Evolutionary conservation across 2,113 vertebrate genomes (phyloP).

Genomic region (Rhabdornis inornatus): DNA sequence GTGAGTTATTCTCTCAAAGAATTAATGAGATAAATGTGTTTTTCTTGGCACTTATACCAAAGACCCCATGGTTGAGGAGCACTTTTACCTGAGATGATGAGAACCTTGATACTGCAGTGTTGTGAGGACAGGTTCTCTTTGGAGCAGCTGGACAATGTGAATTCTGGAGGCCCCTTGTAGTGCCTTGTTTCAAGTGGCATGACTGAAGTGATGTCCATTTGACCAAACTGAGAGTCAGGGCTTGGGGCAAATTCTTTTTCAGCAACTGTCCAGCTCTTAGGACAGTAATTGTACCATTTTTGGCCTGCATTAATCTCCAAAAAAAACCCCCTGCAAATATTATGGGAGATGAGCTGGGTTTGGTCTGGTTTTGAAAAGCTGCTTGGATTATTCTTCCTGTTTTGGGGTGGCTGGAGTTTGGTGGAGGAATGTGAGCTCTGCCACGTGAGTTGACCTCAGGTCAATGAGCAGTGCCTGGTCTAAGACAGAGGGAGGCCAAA

Average conservation of each 20-base stretch:
- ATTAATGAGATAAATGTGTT: background rate
- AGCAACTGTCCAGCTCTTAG: rapidly evolving
- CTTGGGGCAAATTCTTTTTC: background rate
- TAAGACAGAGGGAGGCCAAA: background rate
- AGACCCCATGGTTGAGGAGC: background rate
- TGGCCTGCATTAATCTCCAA: background rate
- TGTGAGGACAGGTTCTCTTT: background rate
- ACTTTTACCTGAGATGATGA: background rate
- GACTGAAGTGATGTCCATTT: background rate
- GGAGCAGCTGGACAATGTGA: background rate
- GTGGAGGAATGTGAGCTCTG: background rate
- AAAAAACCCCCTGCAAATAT: background rate
- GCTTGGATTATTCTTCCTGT: background rate
- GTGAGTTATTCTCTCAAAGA: constrained; percentile 67
- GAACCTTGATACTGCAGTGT: background rate
- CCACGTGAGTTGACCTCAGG: background rate
- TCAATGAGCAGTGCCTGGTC: background rate
- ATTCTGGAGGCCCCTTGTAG: background rate
- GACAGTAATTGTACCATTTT: background rate
- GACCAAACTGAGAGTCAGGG: background rate
- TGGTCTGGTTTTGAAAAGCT: background rate
- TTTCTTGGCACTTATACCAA: background rate
- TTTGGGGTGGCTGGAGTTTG: background rate
- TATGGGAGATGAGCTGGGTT: background rate
- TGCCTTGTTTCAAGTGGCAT: background rate